Base-by-base conservation (phyloP, 1,140 invertebrate species). In the Plectus sambesii region DNA sequence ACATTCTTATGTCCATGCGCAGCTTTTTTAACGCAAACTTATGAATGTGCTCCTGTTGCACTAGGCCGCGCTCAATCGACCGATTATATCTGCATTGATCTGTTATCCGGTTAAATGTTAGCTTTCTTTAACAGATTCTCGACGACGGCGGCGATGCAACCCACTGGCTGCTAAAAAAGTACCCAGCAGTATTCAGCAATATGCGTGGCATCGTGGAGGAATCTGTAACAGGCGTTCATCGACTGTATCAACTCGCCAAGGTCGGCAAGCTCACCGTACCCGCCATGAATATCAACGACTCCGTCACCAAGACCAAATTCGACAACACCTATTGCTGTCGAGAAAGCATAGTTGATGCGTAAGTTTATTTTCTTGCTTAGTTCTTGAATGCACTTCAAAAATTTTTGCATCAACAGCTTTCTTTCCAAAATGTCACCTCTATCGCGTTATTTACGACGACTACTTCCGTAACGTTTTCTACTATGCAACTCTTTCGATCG, bases 281-380 rank as follows among this genome's bases (percentile, higher is more conserved):
- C 2, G 90, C 92, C 1, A 96, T 97, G 87, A 97, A 97, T 74
- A 88, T 97, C 25, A 96, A 96, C 69, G 90, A 96, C 73, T 92
- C 87, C 20, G 89, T 97, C 5, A 96, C 88, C 0, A 97, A 97
- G 77, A 94, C 87, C n/a, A 96, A 94, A 75, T 96, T 93, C 71
- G 90, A 97, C 69, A 96, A 90, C 73, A 75, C 92, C 20, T 92
- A 92, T 69, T 86, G 84, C 57, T 92, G 87, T 71, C 76, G 84
- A 24, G 84, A 87, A 73, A 84, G 82, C 45, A 84, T 87, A 59
- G 78, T 87, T 59, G 84, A 87, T 71, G 83, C 85, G 85, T 88
- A 73, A 78, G 77, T 76, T n/a, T n/a, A n/a, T n/a, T n/a, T n/a
- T n/a, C n/a, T n/a, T n/a, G n/a, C n/a, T n/a, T n/a, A n/a, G n/a